Conservation (phyloP, 1,140 invertebrate genomes). For the Zophobas atratus region DNA sequence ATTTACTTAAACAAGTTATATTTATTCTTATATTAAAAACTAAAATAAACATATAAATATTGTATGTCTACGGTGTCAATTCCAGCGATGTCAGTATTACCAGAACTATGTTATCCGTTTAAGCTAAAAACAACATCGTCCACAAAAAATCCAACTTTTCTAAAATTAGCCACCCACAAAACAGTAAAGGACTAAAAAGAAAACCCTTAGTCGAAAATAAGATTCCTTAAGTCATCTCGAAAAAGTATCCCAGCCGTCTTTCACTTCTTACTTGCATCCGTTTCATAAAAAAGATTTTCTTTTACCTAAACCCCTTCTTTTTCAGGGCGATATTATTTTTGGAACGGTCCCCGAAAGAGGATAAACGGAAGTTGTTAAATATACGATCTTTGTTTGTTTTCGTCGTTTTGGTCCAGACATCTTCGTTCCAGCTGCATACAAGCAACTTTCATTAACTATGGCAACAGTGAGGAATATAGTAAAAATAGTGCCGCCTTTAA, state of each 20-base stretch:
- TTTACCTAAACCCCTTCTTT: constrained; percentile 23
- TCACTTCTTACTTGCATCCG: constrained; percentile 15
- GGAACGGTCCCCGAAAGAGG: constrained; percentile 32
- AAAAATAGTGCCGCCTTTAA: constrained; percentile 26
- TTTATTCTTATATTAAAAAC: no score
- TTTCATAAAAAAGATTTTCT: constrained; percentile 38
- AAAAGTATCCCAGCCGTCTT: constrained; percentile 13
- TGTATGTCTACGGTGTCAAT: no score
- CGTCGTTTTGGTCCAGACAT: constrained; percentile 31
- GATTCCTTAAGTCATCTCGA: constrained; percentile 18
- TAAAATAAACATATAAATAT: no score
- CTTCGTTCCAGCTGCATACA: constrained; percentile 18
- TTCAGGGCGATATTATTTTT: constrained; percentile 26
- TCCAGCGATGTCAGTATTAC: no score
- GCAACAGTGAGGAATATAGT: constrained; percentile 22
- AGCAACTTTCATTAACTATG: constrained; percentile 33
- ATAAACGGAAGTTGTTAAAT: constrained; percentile 43
- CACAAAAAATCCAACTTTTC: no score
- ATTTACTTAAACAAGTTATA: no score
- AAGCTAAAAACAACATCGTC: no score
- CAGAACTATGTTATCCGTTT: no score
- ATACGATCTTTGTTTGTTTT: constrained; percentile 41
- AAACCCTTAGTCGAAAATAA: constrained; percentile 24
- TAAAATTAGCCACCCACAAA: no score
- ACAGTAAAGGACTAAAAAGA: neutral